Evolutionary conservation across 2,113 vertebrate species (phyloP), one percentile per base, ranked within the genome.

Genomic region (Hiodon alosoides): DNA sequence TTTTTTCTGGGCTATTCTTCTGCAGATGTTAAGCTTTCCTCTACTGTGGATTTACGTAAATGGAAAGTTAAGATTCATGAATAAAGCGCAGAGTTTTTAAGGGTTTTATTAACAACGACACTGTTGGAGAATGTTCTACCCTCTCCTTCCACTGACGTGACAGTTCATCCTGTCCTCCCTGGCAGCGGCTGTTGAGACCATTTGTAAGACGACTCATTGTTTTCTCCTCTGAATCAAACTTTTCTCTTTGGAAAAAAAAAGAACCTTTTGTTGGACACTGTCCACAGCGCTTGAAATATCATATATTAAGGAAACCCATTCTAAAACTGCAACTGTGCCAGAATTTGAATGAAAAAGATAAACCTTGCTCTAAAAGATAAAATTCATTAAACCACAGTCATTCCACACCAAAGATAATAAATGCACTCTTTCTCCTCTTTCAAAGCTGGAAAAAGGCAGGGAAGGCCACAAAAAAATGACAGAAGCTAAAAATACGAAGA

Each of bases 231-330:
- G 77, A 85, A 81, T 85, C 70, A 69, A 86, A 86, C 80, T 82
- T 84, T 79, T 80, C 69, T 69, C 55, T 70, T 79, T 66, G 67
- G 72, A 4, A 52, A 5, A 50, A 79, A 86, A 86, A 82, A 82
- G 74, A 69, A 69, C 62, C 82, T 74, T 89, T 89, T 89, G 86
- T 89, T 83, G 69, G 80, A 83, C 54, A 66, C 58, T 76, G 69
- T 70, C 51, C 46, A 5, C 54, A 50, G 74, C 60, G 80, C 87
- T 85, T 83, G 79, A 91, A 87, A 87, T 86, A 83, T 86, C 84
- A 86, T 79, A 81, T 80, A 85, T 87, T 85, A 89, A 85, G 83
- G 77, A 85, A 81, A 81, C 80, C 81, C 83, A 86, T 86, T 89
- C 87, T 71, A 76, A 80, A 86, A 86, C 78, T 79, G 85, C 80